Conservation (phyloP, 2,113 vertebrate genomes). For the Origma solitaria region DNA sequence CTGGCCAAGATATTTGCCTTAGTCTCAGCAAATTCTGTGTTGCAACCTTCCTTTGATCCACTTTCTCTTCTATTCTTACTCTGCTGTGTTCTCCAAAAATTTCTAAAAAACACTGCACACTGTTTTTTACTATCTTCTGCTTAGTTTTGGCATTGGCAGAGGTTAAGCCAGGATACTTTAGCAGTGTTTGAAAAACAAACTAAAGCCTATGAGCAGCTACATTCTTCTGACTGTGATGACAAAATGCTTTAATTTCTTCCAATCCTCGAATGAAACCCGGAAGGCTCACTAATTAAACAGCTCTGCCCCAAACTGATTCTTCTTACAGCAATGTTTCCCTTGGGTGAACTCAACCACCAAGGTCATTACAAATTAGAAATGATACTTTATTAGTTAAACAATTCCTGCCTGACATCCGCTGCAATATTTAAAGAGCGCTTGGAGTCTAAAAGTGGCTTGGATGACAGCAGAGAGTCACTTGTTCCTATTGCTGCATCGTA, state of each 20-base stretch:
- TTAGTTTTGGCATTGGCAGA: neutral
- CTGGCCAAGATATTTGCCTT: neutral
- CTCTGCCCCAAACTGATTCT: slow-evolving; percentile 25
- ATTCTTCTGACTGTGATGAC: slow-evolving; percentile 43
- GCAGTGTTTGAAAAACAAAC: neutral
- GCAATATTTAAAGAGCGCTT: neutral
- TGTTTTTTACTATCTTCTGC: neutral
- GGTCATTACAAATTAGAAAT: slow-evolving; percentile 30
- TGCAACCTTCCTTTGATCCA: neutral
- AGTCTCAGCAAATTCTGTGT: neutral
- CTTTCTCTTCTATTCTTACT: neutral
- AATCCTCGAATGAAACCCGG: neutral
- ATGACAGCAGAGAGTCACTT: neutral
- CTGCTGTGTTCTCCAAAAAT: neutral
- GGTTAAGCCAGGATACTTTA: neutral
- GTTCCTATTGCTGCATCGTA: neutral
- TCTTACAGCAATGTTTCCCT: slow-evolving; percentile 22
- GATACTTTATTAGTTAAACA: slow-evolving; percentile 45
- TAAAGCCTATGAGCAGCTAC: neutral
- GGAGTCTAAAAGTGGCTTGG: neutral
- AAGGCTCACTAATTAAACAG: slow-evolving; percentile 56
- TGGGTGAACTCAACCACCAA: neutral
- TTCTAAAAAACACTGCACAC: neutral
- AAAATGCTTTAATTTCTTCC: slow-evolving; percentile 62
- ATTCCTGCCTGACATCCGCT: neutral